Evolutionary conservation across 2,113 vertebrate genomes (phyloP).

Genomic region (Parus major): DNA sequence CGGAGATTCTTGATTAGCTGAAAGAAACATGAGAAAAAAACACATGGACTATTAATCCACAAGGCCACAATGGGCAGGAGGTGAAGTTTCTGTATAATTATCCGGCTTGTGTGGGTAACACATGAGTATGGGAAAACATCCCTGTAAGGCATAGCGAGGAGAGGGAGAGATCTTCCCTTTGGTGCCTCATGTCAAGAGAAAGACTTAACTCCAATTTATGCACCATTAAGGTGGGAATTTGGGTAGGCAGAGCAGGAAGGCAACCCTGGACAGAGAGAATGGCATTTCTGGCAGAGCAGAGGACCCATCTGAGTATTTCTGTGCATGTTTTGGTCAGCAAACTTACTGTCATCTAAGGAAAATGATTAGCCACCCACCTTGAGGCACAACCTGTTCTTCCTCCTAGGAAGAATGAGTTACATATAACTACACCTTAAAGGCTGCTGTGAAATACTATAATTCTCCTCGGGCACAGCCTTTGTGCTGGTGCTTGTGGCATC

Average conservation of each 20-base stretch:
- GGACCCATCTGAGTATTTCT: not conserved
- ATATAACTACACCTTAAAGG: not conserved
- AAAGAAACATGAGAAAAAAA: not conserved
- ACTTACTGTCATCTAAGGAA: not conserved
- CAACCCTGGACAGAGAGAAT: not conserved
- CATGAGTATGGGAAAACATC: not conserved
- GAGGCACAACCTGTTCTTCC: not conserved
- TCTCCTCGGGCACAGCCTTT: not conserved
- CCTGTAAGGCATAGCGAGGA: not conserved
- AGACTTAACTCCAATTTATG: not conserved
- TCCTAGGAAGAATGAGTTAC: not conserved
- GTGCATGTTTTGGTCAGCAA: not conserved
- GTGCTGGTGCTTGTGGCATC: not conserved
- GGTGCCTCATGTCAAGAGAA: not conserved
- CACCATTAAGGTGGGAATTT: not conserved
- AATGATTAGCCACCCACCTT: not conserved
- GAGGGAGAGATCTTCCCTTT: not conserved
- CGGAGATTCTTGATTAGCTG: not conserved
- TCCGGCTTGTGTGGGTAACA: not conserved
- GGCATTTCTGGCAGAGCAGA: not conserved
- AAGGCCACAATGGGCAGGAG: not conserved
- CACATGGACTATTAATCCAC: not conserved
- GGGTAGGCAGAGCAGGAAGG: not conserved
- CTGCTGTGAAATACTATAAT: not conserved
- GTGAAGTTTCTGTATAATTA: not conserved